phyloP scores from a whole-genome alignment of 2,113 vertebrate genomes.

The Notarius lentiginosus region DNA sequence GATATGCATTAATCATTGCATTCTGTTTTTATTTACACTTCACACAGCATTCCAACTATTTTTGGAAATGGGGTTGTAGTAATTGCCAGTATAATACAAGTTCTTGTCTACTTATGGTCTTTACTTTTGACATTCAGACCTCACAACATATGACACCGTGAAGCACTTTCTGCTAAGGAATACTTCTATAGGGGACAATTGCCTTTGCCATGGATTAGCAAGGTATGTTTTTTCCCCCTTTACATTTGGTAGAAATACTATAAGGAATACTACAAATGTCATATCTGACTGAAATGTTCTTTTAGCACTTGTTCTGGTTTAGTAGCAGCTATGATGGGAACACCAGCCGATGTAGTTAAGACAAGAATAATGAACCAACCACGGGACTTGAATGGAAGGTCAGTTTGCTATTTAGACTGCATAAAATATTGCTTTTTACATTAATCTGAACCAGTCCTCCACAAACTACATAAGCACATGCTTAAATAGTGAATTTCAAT shows the following conservation, averaged over 20 bases:
- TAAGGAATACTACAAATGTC: background rate
- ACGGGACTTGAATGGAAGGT: constrained; percentile 78
- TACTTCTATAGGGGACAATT: constrained; percentile 75
- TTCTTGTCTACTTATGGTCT: background rate
- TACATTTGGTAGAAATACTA: background rate
- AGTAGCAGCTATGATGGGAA: constrained; percentile 81
- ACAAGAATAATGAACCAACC: constrained; percentile 88
- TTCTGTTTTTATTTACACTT: no score
- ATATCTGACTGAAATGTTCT: background rate
- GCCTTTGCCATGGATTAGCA: constrained; percentile 77
- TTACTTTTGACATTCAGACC: constrained; percentile 65
- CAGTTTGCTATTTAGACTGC: background rate
- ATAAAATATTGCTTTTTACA: background rate
- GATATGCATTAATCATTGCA: no score
- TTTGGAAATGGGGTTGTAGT: no score
- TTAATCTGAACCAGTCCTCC: background rate
- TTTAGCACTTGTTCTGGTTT: constrained; percentile 77
- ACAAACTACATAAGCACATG: no score
- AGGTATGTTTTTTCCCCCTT: constrained; percentile 59
- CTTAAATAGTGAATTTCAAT: no score
- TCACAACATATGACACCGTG: constrained; percentile 82
- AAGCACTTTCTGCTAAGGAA: constrained; percentile 82
- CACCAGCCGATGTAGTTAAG: constrained; percentile 84
- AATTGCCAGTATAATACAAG: background rate
- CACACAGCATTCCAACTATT: no score